These are phyloP conservation scores for Amaurobius ferox DNA, from an alignment of 2,888 invertebrate species.

Conservation along the genomic window DNA sequence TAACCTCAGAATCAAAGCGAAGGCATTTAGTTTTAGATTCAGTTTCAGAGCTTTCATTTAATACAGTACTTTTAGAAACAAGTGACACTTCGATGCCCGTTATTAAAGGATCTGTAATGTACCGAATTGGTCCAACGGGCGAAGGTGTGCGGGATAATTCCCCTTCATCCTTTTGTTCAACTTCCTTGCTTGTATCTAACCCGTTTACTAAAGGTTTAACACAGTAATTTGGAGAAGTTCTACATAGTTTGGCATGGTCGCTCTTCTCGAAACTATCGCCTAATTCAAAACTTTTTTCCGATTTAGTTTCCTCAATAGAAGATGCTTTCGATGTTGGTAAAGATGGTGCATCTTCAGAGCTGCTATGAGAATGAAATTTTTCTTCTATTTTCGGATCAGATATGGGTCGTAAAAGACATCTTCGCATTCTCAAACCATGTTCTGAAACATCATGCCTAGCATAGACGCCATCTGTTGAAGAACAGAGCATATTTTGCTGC, in stretches of 20 bases:
- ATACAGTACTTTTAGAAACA: neutral
- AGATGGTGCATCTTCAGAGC: neutral
- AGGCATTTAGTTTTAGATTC: constrained; percentile 49
- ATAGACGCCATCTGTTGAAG: neutral
- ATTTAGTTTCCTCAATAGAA: neutral
- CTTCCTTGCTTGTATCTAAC: neutral
- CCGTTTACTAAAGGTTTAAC: neutral
- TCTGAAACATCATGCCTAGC: constrained; percentile 10
- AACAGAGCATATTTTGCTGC: constrained; percentile 31
- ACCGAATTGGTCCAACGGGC: constrained; percentile 51
- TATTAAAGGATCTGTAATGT: constrained; percentile 60
- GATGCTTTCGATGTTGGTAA: neutral
- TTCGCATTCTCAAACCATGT: constrained; percentile 21
- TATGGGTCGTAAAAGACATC: constrained; percentile 49
- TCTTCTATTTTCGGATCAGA: constrained; percentile 58
- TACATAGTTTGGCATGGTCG: neutral
- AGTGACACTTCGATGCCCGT: constrained; percentile 27
- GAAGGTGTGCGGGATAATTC: constrained; percentile 60
- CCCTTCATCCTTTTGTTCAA: constrained; percentile 35
- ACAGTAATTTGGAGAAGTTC: neutral
- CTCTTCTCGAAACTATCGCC: neutral
- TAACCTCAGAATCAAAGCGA: constrained; percentile 43
- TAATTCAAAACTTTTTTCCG: constrained; percentile 13
- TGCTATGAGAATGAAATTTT: neutral
- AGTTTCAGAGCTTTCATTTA: neutral